Evolutionary conservation across 2,113 vertebrate species (phyloP), one percentile per base, ranked within the genome.

Genomic region (Pica pica): DNA sequence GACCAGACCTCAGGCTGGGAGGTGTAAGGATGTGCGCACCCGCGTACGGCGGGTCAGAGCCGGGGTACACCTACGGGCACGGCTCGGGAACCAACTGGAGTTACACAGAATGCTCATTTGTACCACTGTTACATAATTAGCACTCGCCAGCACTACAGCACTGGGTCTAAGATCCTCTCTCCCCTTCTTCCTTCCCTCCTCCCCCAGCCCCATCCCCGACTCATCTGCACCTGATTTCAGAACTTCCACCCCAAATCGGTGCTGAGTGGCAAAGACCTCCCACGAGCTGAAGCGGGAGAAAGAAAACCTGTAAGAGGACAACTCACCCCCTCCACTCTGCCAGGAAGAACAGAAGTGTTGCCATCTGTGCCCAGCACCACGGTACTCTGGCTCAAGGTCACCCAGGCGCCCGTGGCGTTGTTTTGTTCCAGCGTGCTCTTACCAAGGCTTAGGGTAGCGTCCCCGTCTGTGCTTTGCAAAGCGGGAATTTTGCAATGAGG

Each of bases 331-430:
- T 97, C 97, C 92, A 97, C 73, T 78, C 97, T 97, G 94, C 98
- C 98, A 13, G 99, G 98, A 76, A 99, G 98, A 64, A 99, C 99
- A 26, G 99, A 98, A 53, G 99, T 98, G 98, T 98, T 99, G 59
- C 99, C 99, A 96, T 99, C 99, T 68, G 99, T 97, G 75, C 99
- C 99, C 98, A 99, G 96, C 28, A 99, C 98, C 97, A 99, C 99
- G 65, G 99, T 99, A 78, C 99, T 99, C 97, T 99, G 99, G 98
- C 98, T 99, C 98, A 99, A 98, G 82, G 98, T 97, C 90, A 98
- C 98, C 99, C 99, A 99, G 97, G 98, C 98, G 55, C 98, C 97
- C 60, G 97, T 97, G 96, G 98, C 95, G 85, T 98, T 98, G 98
- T 99, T 99, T 92, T 97, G 98, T 95, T 99, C 99, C 92, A 98